Evolutionary conservation across 2,113 vertebrate genomes (phyloP).

Genomic region (Thalassoma bifasciatum): DNA sequence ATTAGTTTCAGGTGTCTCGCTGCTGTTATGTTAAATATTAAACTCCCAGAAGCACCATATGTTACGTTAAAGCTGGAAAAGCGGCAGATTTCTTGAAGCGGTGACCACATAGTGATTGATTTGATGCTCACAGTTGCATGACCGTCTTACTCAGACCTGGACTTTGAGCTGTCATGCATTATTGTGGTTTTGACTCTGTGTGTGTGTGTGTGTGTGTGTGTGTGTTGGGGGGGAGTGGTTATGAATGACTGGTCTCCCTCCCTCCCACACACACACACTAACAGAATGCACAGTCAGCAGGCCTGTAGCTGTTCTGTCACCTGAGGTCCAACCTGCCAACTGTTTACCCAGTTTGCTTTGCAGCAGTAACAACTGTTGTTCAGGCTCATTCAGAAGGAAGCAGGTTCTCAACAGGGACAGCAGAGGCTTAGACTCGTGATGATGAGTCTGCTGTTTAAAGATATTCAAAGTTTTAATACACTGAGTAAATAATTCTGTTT

Average conservation of each 20-base stretch:
- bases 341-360: conserved; percentile 42
- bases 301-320: conserved; percentile 68
- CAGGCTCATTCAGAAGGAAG: conserved; percentile 17
- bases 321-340: conserved; percentile 61
- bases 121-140: conserved; percentile 17
- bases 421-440: too few species aligned
- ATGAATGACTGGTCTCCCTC: conserved; percentile 54
- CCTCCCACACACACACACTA: conserved; percentile 15
- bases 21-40: too few species aligned
- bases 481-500: too few species aligned
- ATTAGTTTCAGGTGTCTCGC: neutral
- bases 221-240: conserved; percentile 41
- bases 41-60: too few species aligned
- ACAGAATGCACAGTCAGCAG: conserved; percentile 69
- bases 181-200: conserved; percentile 59
- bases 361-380: conserved; percentile 50
- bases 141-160: conserved; percentile 41
- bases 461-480: too few species aligned
- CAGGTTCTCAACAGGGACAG: neutral
- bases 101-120: neutral
- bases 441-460: too few species aligned
- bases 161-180: conserved; percentile 71
- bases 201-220: conserved; percentile 26
- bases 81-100: too few species aligned
- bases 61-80: too few species aligned